Evolutionary conservation across 53 echinoderm and acorn worm species (phyloP).

Genomic region (Astropecten irregularis): DNA sequence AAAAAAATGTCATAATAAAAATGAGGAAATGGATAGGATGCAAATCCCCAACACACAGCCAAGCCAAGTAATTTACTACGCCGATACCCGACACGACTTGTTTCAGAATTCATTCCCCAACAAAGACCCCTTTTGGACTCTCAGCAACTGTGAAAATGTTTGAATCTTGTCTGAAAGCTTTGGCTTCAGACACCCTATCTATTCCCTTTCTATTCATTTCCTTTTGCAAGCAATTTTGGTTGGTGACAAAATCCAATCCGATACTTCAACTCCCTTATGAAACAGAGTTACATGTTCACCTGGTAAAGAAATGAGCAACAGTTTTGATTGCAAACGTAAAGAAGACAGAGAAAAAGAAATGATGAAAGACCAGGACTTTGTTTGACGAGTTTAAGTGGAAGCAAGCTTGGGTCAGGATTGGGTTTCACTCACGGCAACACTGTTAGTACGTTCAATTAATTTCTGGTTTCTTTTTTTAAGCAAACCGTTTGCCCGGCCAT

Average conservation of each 20-base stretch:
- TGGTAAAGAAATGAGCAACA: no score
- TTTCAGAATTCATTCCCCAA: slow-evolving; percentile 28
- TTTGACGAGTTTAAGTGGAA: no score
- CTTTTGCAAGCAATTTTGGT: background rate
- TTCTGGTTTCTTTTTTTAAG: slow-evolving; percentile 23
- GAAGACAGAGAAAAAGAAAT: no score
- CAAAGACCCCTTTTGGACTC: slow-evolving; percentile 18
- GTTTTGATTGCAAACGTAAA: slow-evolving; percentile 17
- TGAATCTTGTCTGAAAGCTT: slow-evolving; percentile 7
- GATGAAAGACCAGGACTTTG: no score
- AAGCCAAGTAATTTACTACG: slow-evolving; percentile 23
- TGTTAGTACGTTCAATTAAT: slow-evolving; percentile 63
- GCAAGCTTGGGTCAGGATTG: background rate
- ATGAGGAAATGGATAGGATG: slow-evolving; percentile 10
- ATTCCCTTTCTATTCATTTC: slow-evolving; percentile 21
- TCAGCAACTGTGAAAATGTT: slow-evolving; percentile 38
- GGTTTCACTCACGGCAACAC: slow-evolving; percentile 8
- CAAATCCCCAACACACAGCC: background rate
- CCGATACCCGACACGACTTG: slow-evolving; percentile 28
- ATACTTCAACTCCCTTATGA: no score
- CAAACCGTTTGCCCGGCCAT: slow-evolving; percentile 14
- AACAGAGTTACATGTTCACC: no score
- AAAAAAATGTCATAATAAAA: background rate
- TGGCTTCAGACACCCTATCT: slow-evolving; percentile 8
- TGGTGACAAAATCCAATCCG: background rate